Evolutionary conservation across 2,888 invertebrate species (phyloP), one percentile per base, ranked within the genome.

Genomic region (Tetragonisca angustula): DNA sequence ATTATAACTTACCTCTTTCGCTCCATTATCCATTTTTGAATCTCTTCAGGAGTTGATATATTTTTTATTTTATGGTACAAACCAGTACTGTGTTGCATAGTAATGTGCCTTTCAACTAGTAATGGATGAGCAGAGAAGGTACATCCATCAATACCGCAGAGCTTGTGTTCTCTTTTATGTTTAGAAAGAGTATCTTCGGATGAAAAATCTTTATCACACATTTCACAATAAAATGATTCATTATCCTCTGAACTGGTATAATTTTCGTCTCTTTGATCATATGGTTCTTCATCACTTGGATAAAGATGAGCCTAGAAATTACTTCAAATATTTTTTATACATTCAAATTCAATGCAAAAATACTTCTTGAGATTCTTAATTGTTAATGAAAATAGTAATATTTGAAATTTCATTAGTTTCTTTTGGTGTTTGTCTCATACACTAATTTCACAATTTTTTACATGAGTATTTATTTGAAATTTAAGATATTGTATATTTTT

Each of bases 41-140:
- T 97, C 87, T 98, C 98, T 93, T 98, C 98, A 0, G 97, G 97
- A 9, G 97, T 97, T 84, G 97, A 96, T 11, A 97, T 92, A 88
- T 97, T 96, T 88, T 96, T 96, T 83, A 98, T 97, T 94, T 96
- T 97, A 75, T 97, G 96, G 91, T 97, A 98, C 27, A 98, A 94
- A 0, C 98, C 98, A n/a, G 97, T 96, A 11, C 96, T 95, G 94
- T 99, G 98, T 94, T 98, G 97, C 95, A 97, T 96, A 93, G 96
- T 96, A 88, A 98, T 96, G 92, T 99, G 99, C 89, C 96, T 96
- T 83, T 97, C 96, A 21, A 99, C 96, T 3, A 98, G 95, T 93
- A 97, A 97, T 5, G 97, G 96, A 93, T 97, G 97, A 5, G 97
- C 98, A 80, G 96, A 95, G 95, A 97, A 98, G 56, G 95, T 95